These are phyloP conservation scores for Matsumyia berberina DNA, from an alignment of 2,888 invertebrate species.

Conservation along the genomic window DNA sequence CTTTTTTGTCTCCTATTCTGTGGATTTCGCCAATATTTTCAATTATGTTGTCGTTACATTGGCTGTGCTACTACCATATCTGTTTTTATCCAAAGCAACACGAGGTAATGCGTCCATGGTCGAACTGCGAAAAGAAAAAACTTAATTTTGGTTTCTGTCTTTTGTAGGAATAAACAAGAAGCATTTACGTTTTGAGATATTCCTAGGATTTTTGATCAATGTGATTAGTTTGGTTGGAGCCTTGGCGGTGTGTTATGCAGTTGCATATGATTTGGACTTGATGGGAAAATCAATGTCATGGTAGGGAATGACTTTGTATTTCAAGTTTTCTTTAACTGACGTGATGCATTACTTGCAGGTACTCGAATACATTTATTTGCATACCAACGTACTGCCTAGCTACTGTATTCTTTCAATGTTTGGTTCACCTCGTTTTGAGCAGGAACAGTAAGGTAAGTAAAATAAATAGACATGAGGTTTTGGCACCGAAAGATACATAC, in stretches of 20 bases:
- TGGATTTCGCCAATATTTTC: conserved; percentile 79
- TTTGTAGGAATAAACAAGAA: conserved; percentile 79
- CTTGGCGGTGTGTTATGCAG: conserved; percentile 78
- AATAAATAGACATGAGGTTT: background rate
- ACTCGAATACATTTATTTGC: conserved; percentile 78
- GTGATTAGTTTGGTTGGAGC: conserved; percentile 79
- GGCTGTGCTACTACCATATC: conserved; percentile 79
- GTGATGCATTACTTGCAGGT: conserved; percentile 70
- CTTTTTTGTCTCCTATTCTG: conserved; percentile 79
- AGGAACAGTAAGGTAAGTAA: conserved; percentile 77
- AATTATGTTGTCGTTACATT: conserved; percentile 79
- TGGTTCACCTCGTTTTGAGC: conserved; percentile 78
- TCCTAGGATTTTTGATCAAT: conserved; percentile 80
- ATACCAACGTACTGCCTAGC: conserved; percentile 79
- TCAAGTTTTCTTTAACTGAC: background rate
- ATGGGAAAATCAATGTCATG: conserved; percentile 80
- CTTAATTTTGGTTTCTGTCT: background rate
- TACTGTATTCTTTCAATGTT: conserved; percentile 79
- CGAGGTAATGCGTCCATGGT: conserved; percentile 74
- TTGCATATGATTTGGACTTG: conserved; percentile 79
- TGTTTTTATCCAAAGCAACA: conserved; percentile 79
- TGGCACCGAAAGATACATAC: too few relatives aligned
- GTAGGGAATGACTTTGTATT: conserved; percentile 69
- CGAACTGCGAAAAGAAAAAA: background rate
- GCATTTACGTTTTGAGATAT: conserved; percentile 80